Evolutionary conservation across 2,888 invertebrate species (phyloP).

Genomic region (Patella depressa): DNA sequence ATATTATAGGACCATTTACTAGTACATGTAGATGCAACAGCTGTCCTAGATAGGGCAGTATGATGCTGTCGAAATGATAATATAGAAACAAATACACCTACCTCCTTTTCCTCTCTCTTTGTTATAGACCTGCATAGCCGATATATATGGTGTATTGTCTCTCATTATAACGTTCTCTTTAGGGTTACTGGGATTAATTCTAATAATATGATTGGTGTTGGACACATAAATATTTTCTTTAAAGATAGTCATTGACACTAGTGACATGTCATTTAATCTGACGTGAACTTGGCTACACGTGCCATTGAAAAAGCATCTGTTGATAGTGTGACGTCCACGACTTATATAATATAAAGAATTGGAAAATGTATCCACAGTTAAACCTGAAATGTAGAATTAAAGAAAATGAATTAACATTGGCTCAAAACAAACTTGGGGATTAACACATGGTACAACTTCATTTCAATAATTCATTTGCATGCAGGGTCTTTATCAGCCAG

Average conservation of each 20-base stretch:
- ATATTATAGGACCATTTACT: too few relatives aligned
- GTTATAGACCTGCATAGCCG: conserved; percentile 71
- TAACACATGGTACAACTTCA: too few relatives aligned
- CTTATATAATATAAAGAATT: conserved; percentile 83
- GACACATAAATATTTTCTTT: conserved; percentile 63
- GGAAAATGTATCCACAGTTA: conserved; percentile 77
- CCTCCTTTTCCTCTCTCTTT: conserved; percentile 35
- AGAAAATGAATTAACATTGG: too few relatives aligned
- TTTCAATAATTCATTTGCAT: too few relatives aligned
- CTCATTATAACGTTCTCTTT: conserved; percentile 71
- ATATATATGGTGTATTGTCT: conserved; percentile 74
- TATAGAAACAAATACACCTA: conserved; percentile 22
- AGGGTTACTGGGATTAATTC: conserved; percentile 75
- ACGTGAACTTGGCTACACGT: background rate
- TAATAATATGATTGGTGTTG: conserved; percentile 78
- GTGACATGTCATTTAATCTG: conserved; percentile 47
- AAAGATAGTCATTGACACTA: conserved; percentile 77
- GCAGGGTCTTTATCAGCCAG: too few relatives aligned
- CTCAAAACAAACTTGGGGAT: too few relatives aligned
- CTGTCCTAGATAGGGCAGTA: too few relatives aligned
- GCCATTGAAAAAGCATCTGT: conserved; percentile 35
- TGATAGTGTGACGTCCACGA: conserved; percentile 61
- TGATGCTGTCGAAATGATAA: too few relatives aligned
- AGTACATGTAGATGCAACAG: too few relatives aligned
- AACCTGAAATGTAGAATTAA: conserved; percentile 67